A percentile compares a stretch with the other conserved stretches of the same genome.
Evolutionary conservation across 2,113 vertebrate species (phyloP).

Genomic region (Ardeotis arabs): DNA sequence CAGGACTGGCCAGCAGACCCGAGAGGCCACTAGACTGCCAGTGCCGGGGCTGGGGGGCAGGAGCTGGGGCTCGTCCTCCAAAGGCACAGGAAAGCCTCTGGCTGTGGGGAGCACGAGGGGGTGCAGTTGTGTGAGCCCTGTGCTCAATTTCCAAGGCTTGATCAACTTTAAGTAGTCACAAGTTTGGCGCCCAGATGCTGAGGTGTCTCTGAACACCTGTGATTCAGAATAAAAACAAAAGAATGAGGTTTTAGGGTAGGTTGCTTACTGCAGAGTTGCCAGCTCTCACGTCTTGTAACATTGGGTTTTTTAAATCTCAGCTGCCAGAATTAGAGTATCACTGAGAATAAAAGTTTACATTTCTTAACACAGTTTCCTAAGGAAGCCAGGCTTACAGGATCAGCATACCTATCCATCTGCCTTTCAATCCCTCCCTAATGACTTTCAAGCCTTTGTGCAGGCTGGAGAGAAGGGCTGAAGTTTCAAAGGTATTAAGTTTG

Average conservation of each 20-base stretch:
- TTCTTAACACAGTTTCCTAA: neutral
- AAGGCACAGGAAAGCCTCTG: rapidly evolving
- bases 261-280: neutral
- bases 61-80: neutral
- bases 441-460: neutral
- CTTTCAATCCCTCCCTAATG: neutral
- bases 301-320: neutral
- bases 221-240: neutral
- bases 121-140: neutral
- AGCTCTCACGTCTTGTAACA: neutral
- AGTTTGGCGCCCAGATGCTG: neutral
- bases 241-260: neutral
- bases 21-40: neutral
- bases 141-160: neutral
- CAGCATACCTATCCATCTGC: neutral
- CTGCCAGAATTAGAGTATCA: neutral
- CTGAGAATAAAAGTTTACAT: neutral
- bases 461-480: neutral
- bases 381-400: neutral
- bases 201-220: neutral
- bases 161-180: neutral
- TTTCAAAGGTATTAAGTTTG: neutral
- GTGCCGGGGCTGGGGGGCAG: neutral
- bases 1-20: neutral
- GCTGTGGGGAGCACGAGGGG: neutral